Evolutionary conservation across 2,888 invertebrate genomes (phyloP), one percentile per base, ranked within the genome.

Genomic region (Axea sp.): DNA sequence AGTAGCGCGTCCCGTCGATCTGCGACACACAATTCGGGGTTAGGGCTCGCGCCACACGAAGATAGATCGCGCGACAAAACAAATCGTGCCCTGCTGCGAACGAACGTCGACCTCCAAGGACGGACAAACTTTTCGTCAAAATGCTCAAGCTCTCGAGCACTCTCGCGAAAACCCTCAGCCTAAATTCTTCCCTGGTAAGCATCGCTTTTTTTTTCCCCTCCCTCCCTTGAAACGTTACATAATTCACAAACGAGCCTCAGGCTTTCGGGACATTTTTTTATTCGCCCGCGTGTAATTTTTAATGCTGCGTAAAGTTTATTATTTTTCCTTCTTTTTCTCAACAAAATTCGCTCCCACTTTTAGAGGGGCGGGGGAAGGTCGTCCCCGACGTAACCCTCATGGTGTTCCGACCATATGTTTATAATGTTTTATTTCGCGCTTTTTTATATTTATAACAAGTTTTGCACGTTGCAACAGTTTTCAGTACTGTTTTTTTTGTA

Each of bases 101-200:
- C 2, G 4, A 49, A 12, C 30, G 9, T n/a, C 17, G 47, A n/a
- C 1, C 6, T 9, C 31, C 8, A 22, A 9, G 31, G 12, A 33
- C 8, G 19, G 8, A 3, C 9, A n/a, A 35, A 6, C 22, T 3
- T 8, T 5, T 28, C 37, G 5, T 6, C 49, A 15, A 57, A 43
- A 57, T 57, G 57, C 43, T 57, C 22, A 57, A 33, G 57, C 35
- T 53, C 28, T 37, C 53, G 39, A 12, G 37, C 17, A 5, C 53
- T 28, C 39, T 57, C 22, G 57, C 30, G n/a, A 57, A 57, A 57
- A 33, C 57, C 15, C 33, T 57, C 15, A 15, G 43, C 41, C 31
- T 12, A n/a, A 26, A 39, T 30, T 30, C 43, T 8, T 19, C 43
- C 43, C 14, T 57, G 19, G 57, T 57, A 57, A 57, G 57, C 12